Evolutionary conservation across 1,140 invertebrate species (phyloP), one percentile per base, ranked within the genome.

Genomic region (Pachypeltis micranthus): DNA sequence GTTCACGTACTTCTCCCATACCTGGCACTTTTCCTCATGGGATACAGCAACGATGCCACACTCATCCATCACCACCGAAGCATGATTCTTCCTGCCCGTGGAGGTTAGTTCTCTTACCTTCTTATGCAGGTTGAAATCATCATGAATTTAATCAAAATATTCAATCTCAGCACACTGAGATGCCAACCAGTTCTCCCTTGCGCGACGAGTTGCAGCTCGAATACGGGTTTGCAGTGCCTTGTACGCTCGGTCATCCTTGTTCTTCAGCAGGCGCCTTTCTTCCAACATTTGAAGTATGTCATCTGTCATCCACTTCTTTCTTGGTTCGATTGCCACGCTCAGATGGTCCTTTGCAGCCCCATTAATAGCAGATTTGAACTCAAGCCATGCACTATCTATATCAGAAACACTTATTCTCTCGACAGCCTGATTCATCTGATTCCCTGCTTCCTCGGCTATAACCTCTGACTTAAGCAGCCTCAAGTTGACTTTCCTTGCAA

Each of bases 251-350:
- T 16, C 27, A n/a, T 25, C 55, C 47, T 39, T 39, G 65, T 39
- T 64, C 64, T 62, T 67, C 39, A 62, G 44, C n/a, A 63, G 39
- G 66, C 68, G 62, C 61, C 64, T 64, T 55, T 66, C 31, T 21
- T 69, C 67, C 63, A 71, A 70, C 14, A 69, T 55, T 7, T 67
- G 39, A 10, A 64, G 55, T 4, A 71, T 70, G 26, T 70, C 64
- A 55, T 70, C 69, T 61, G 67, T 68, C 67, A 69, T 69, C 26
- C 55, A 60, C 28, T 62, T 47, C 65, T 63, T 67, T 31, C 16
- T 66, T 4, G 51, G 23, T 21, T 56, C 21, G 19, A 16, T 31
- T 10, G 12, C 61, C 28, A 21, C 27, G 54, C 21, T 54, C 16
- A 23, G 60, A 39, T 64, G 27, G 58, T 63, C 31, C 55, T 29